Percentiles rank a stretch among this genome's conserved stretches.
These are phyloP conservation scores for Asobara japonica DNA, from an alignment of 1,140 invertebrate species.

Conservation along the genomic window DNA sequence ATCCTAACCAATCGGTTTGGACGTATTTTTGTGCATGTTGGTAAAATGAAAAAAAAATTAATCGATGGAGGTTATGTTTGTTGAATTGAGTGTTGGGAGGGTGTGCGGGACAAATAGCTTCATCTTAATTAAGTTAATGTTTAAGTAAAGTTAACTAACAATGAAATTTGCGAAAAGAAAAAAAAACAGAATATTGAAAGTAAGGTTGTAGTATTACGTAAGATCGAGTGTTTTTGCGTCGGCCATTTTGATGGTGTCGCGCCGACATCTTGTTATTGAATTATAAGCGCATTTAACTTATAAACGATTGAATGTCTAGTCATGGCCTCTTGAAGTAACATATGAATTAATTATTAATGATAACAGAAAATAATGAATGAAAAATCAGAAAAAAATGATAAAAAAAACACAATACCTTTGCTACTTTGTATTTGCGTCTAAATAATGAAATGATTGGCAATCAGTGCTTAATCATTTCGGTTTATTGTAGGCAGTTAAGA, in stretches of 20 bases:
- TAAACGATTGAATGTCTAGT: slow-evolving; percentile 65
- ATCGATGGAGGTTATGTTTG: too few species aligned
- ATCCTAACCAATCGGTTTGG: too few species aligned
- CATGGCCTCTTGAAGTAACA: slow-evolving; percentile 61
- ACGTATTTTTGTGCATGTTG: too few species aligned
- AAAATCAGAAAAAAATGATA: slow-evolving; percentile 7
- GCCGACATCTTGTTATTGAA: slow-evolving; percentile 66
- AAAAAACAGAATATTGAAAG: slow-evolving; percentile 41
- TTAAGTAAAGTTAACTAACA: slow-evolving; percentile 19
- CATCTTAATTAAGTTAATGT: slow-evolving; percentile 22
- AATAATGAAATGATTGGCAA: slow-evolving; percentile 11
- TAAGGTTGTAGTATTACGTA: slow-evolving; percentile 44
- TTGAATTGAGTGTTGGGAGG: too few species aligned
- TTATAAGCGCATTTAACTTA: slow-evolving; percentile 54
- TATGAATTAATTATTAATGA: slow-evolving; percentile 7
- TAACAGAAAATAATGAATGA: not conserved
- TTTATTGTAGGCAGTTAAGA: slow-evolving; percentile 38
- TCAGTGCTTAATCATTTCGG: too few species aligned
- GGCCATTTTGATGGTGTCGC: slow-evolving; percentile 59
- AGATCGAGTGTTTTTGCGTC: slow-evolving; percentile 58
- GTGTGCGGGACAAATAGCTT: too few species aligned
- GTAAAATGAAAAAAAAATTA: too few species aligned
- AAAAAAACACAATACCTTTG: slow-evolving; percentile 44
- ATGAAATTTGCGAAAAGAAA: slow-evolving; percentile 44
- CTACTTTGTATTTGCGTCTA: slow-evolving; percentile 50